phyloP scores from a whole-genome alignment of 2,888 invertebrate species.

The Exephanes ischioxanthus region DNA sequence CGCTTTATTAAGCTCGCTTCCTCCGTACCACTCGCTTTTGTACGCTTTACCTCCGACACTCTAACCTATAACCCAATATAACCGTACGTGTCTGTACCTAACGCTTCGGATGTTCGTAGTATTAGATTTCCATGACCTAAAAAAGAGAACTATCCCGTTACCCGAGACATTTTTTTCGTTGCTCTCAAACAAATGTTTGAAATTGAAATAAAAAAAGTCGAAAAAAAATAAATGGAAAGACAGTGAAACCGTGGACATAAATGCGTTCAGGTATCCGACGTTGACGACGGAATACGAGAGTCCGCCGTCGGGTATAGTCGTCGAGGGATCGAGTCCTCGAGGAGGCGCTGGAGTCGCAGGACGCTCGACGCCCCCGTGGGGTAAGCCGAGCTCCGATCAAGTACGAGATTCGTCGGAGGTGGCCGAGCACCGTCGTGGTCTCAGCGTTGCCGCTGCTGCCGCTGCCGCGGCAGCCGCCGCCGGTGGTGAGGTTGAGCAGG shows the following conservation, averaged over 20 bases:
- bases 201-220: neutral
- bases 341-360: slow-evolving; percentile 1
- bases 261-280: slow-evolving; percentile 67
- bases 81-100: neutral
- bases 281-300: slow-evolving; percentile 67
- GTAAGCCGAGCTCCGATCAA: slow-evolving; percentile 29
- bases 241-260: slow-evolving; percentile 46
- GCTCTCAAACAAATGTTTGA: neutral
- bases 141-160: neutral
- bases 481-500: slow-evolving; percentile 22
- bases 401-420: slow-evolving; percentile 38
- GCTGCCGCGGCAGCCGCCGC: slow-evolving; percentile 18
- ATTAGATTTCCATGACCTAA: neutral
- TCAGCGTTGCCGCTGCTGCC: neutral
- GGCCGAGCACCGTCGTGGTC: slow-evolving; percentile 17
- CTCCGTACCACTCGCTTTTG: neutral
- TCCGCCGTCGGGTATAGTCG: slow-evolving; percentile 51
- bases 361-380: slow-evolving; percentile 32
- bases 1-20: slow-evolving; percentile 6
- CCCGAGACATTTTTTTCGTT: neutral
- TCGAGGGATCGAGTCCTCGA: slow-evolving; percentile 55
- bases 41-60: neutral
- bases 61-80: neutral
- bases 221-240: slow-evolving; percentile 4
- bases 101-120: neutral